These are phyloP conservation scores for Eucera pruinosa DNA, from an alignment of 2,888 invertebrate species.

Conservation along the genomic window DNA sequence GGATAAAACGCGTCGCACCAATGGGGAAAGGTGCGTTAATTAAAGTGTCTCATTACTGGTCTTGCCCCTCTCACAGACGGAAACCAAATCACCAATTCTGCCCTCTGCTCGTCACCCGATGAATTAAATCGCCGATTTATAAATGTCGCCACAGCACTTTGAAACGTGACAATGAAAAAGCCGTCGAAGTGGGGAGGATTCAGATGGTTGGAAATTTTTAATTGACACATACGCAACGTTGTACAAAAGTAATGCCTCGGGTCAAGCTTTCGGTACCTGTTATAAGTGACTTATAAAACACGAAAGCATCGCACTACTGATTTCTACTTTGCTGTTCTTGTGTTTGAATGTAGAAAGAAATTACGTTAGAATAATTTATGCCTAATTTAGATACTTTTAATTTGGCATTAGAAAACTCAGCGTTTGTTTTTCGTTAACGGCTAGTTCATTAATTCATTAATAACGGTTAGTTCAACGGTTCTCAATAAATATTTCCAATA, in stretches of 20 bases:
- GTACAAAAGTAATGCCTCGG: neutral
- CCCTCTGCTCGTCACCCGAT: slow-evolving; percentile 17
- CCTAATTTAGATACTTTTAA: no score
- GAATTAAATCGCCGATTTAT: slow-evolving; percentile 66
- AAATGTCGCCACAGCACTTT: slow-evolving; percentile 55
- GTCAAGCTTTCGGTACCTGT: neutral
- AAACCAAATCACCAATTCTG: slow-evolving; percentile 33
- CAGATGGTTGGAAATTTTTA: slow-evolving; percentile 59
- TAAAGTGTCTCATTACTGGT: slow-evolving; percentile 71
- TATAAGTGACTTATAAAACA: slow-evolving; percentile 24
- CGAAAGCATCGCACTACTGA: slow-evolving; percentile 8
- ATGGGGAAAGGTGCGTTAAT: slow-evolving; percentile 65
- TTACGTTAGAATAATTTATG: no score
- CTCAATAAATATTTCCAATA: no score
- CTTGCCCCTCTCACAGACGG: slow-evolving; percentile 23
- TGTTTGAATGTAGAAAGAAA: no score
- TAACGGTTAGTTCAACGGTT: no score
- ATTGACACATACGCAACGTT: slow-evolving; percentile 39
- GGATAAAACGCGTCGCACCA: slow-evolving; percentile 47
- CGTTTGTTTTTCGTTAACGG: no score
- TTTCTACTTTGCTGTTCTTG: slow-evolving; percentile 7
- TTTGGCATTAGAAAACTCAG: no score
- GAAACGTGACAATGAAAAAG: slow-evolving; percentile 43
- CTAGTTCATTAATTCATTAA: no score
- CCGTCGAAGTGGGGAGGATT: slow-evolving; percentile 16